Percentiles rank a stretch among this genome's conserved stretches.
Conservation (phyloP, 2,797 vertebrate genomes). For the Oreortyx pictus region DNA sequence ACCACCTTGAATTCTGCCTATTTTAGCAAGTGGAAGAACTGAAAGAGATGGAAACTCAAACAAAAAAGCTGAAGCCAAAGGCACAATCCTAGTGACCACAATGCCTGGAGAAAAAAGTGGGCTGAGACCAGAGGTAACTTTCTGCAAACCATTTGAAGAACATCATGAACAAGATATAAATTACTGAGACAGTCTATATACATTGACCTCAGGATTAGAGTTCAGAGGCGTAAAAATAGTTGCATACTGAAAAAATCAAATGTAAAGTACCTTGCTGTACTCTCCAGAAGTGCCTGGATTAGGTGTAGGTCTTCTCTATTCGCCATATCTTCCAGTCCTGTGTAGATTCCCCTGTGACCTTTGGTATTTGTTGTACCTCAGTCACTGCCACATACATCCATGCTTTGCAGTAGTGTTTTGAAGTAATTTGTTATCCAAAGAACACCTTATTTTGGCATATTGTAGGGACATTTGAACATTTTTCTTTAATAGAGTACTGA, state of each 20-base stretch:
- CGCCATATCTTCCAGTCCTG: not conserved
- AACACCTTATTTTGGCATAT: not conserved
- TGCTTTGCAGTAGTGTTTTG: not conserved
- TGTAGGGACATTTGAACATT: not conserved
- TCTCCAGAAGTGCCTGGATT: not conserved
- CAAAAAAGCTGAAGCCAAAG: not conserved
- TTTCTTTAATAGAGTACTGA: not conserved
- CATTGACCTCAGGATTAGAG: not conserved
- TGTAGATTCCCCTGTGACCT: not conserved
- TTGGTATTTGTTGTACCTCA: not conserved
- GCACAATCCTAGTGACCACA: not conserved
- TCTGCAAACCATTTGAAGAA: not conserved
- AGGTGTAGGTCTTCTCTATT: not conserved
- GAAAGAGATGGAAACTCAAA: not conserved
- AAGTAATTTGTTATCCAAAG: not conserved
- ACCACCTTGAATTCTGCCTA: not conserved
- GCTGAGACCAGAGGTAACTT: not conserved
- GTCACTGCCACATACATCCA: not conserved
- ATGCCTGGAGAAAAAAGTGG: fast-evolving
- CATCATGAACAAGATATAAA: not conserved
- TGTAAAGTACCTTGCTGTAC: not conserved
- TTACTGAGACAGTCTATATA: not conserved
- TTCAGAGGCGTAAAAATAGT: not conserved
- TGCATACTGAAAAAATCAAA: not conserved
- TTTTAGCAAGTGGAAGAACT: not conserved